Percentiles rank a stretch among this genome's conserved stretches.
Evolutionary conservation across 2,797 vertebrate genomes (phyloP).

Genomic region (Atherinosoma microstoma): DNA sequence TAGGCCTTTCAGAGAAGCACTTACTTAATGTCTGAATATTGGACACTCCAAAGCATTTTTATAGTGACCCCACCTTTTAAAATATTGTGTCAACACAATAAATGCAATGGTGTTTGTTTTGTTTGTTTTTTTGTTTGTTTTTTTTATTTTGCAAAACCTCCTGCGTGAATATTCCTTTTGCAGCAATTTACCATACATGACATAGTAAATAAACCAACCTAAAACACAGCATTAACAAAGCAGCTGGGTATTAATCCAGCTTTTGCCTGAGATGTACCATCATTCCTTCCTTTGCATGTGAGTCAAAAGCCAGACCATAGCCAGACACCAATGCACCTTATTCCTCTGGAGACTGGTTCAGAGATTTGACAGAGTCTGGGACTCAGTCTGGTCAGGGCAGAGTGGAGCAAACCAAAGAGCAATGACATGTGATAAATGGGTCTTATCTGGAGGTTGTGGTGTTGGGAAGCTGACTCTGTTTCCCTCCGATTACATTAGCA

Average conservation of each 20-base stretch:
- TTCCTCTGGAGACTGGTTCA: conserved; percentile 59
- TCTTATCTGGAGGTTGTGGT: conserved; percentile 82
- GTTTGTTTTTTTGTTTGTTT: neutral
- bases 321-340: conserved; percentile 58
- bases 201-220: conserved; percentile 18
- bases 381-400: conserved; percentile 67
- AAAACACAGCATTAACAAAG: neutral
- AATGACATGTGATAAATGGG: conserved; percentile 83
- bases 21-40: conserved; percentile 49
- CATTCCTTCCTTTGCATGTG: conserved; percentile 55
- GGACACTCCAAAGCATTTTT: conserved; percentile 13
- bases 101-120: neutral
- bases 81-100: conserved; percentile 11
- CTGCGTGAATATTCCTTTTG: conserved; percentile 10
- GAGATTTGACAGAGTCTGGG: conserved; percentile 71
- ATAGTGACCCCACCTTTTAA: neutral
- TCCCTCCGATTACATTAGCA: conserved; percentile 82
- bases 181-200: conserved; percentile 16
- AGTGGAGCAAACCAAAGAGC: conserved; percentile 64
- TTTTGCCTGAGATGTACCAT: conserved; percentile 52
- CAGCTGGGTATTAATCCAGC: conserved; percentile 6
- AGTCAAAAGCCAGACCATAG: conserved; percentile 60
- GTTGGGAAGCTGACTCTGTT: conserved; percentile 82
- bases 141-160: neutral
- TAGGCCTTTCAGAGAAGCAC: conserved; percentile 49